Evolutionary conservation across 2,888 invertebrate species (phyloP), one percentile per base, ranked within the genome.

Genomic region (Andrena bicolor): DNA sequence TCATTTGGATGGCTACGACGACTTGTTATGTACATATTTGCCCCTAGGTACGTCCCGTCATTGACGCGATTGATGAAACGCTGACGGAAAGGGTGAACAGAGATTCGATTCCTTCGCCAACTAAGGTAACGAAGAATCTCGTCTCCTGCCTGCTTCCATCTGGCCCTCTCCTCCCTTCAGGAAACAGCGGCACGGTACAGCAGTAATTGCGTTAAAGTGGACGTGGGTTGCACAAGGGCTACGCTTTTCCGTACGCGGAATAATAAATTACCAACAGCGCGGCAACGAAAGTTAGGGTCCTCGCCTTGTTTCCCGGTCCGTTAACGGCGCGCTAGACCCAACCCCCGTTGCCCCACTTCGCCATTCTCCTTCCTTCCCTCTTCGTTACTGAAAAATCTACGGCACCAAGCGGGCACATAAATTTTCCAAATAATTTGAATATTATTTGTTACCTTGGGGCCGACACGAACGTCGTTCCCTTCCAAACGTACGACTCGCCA

Each of bases 201-300:
- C 82, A 72, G 89, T 88, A 89, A 88, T 88, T 92, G 91, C 90
- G 91, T 92, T 92, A 92, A 91, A 93, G 92, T 91, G 90, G 92
- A 92, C 91, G 92, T 92, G 92, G 90, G 91, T 91, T 91, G 86
- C 89, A 89, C 90, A 91, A 90, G 90, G 75, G 84, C 81, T 80
- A 75, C 76, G 83, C 84, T 71, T 78, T 76, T 78, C 66, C 83
- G 86, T 76, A 85, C 88, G 82, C 83, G 88, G 86, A 88, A 88
- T 88, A 88, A 88, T 88, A 88, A 88, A 88, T 88, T 85, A 82
- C 74, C 73, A 32, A 66, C 77, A 64, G 76, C 78, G 58, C 76
- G 70, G 80, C 83, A 88, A 86, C 88, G 83, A 88, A 88, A 88
- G 88, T 88, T 86, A 81, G 76, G 83, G 71, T 74, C 84, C 65